Conservation (phyloP, 2,888 invertebrate species). For the Drosophila dives region DNA sequence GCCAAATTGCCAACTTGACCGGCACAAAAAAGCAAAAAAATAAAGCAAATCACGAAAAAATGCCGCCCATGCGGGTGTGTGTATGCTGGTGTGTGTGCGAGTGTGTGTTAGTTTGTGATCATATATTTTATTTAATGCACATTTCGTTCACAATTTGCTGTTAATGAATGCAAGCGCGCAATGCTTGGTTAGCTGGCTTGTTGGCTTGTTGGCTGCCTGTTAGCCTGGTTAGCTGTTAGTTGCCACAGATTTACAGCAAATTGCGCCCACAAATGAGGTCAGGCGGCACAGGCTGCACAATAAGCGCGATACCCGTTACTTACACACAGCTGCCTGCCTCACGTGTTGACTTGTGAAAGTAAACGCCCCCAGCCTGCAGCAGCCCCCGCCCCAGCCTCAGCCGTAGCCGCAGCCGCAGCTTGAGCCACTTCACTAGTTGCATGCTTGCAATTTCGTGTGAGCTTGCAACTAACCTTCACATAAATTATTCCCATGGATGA, state of each 20-base stretch:
- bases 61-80: slow-evolving; percentile 19
- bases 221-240: slow-evolving; percentile 63
- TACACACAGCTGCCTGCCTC: slow-evolving; percentile 47
- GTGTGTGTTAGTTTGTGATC: slow-evolving; percentile 56
- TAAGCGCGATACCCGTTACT: slow-evolving; percentile 68
- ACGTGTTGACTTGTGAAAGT: slow-evolving; percentile 79
- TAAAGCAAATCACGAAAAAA: slow-evolving; percentile 47
- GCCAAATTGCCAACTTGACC: slow-evolving; percentile 80
- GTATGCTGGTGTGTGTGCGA: slow-evolving; percentile 19
- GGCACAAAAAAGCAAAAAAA: slow-evolving; percentile 53
- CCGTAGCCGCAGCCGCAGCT: no score
- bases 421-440: slow-evolving; percentile 3
- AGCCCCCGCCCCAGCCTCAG: background rate
- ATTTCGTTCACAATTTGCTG: slow-evolving; percentile 77
- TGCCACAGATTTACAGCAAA: slow-evolving; percentile 72
- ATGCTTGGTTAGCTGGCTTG: slow-evolving; percentile 38
- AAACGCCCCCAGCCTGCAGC: slow-evolving; percentile 55
- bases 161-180: slow-evolving; percentile 72
- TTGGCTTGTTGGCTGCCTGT: slow-evolving; percentile 13
- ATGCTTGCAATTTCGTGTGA: slow-evolving; percentile 70
- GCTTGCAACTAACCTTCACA: slow-evolving; percentile 76
- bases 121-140: slow-evolving; percentile 78
- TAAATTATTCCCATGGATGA: slow-evolving; percentile 74
- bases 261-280: slow-evolving; percentile 78
- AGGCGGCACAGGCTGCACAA: slow-evolving; percentile 69